Evolutionary conservation across 2,888 invertebrate species (phyloP).

Genomic region (Disparrhopalites patrizii): DNA sequence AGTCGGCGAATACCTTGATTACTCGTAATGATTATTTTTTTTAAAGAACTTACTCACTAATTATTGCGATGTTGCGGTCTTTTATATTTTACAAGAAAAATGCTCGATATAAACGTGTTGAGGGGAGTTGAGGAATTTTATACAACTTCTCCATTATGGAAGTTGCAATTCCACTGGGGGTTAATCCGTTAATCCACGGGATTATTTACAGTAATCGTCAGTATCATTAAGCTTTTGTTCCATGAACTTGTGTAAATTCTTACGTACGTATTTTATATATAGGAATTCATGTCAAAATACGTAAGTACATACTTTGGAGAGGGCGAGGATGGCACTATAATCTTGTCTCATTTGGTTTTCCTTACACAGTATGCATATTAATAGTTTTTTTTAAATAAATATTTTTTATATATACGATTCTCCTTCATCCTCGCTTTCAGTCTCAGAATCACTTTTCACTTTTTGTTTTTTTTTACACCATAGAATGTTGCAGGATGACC

Average conservation of each 20-base stretch:
- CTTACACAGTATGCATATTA: conserved; percentile 1
- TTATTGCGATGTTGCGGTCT: conserved; percentile 26
- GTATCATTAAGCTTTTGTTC: conserved; percentile 2
- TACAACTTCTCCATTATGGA: too few species aligned
- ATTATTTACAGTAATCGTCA: background rate
- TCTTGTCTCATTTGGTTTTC: background rate
- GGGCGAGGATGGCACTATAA: background rate
- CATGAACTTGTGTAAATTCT: background rate
- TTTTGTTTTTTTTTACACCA: background rate
- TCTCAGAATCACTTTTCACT: conserved; percentile 18
- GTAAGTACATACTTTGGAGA: background rate
- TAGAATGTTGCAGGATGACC: too few species aligned
- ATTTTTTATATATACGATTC: background rate
- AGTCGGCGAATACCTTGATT: conserved; percentile 15
- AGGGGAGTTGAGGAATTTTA: too few species aligned
- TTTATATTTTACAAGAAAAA: conserved; percentile 7
- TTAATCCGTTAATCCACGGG: too few species aligned
- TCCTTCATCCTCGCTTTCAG: conserved; percentile 10
- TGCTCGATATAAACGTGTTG: background rate
- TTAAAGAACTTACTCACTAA: conserved; percentile 16
- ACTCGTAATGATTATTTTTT: too few species aligned
- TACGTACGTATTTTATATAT: background rate
- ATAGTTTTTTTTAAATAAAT: background rate
- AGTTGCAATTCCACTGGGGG: too few species aligned
- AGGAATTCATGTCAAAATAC: too few species aligned